Evolutionary conservation across 2,888 invertebrate species (phyloP).

Genomic region (Troilus luridus): DNA sequence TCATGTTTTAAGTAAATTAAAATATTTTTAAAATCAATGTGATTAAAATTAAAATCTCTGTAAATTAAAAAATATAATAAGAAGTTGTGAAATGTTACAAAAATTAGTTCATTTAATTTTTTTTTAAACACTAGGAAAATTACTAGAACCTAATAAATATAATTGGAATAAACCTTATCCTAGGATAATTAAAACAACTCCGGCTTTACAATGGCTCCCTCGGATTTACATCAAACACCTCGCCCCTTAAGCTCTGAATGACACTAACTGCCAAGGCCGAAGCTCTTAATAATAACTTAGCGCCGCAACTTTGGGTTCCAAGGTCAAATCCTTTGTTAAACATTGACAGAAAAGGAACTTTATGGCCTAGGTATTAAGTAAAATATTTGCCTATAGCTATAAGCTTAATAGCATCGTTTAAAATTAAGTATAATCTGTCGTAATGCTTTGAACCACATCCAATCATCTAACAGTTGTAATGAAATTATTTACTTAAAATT

Average conservation of each 20-base stretch:
- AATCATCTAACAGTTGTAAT: no score
- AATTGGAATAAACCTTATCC: not conserved
- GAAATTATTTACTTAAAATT: no score
- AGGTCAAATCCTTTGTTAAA: slow-evolving; percentile 35
- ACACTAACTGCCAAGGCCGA: not conserved
- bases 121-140: not conserved
- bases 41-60: no score
- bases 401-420: no score
- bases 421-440: no score
- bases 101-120: no score
- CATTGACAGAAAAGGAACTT: not conserved
- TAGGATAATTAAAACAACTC: not conserved
- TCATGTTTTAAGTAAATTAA: no score
- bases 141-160: not conserved
- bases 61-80: no score
- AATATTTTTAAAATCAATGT: no score
- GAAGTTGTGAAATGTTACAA: no score
- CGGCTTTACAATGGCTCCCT: not conserved
- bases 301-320: not conserved
- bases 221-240: not conserved
- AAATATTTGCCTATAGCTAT: not conserved
- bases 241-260: not conserved
- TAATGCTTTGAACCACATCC: no score
- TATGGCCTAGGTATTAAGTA: not conserved
- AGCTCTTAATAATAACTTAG: slow-evolving; percentile 40